Evolutionary conservation across 2,113 vertebrate genomes (phyloP).

Genomic region (Oreotrochilus melanogaster): DNA sequence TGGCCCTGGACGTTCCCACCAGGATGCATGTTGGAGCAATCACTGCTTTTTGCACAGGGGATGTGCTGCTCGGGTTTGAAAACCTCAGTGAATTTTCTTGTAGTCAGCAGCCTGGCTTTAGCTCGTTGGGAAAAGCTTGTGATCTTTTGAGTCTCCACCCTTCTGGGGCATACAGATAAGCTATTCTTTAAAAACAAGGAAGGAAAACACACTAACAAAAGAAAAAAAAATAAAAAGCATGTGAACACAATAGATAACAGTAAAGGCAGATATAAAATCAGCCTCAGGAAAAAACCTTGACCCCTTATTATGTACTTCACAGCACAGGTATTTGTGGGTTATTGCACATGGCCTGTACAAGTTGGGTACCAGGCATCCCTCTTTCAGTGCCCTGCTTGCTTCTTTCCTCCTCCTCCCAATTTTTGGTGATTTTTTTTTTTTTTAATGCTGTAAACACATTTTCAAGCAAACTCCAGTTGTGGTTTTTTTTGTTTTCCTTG

Average conservation of each 20-base stretch:
- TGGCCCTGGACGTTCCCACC: accelerated
- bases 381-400: background rate
- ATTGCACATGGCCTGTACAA: background rate
- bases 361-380: background rate
- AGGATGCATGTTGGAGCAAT: accelerated
- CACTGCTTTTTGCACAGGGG: background rate
- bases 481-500: background rate
- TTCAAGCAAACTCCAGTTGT: background rate
- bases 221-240: background rate
- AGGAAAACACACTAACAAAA: constrained; percentile 70
- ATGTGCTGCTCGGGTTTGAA: background rate
- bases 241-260: constrained; percentile 43
- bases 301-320: background rate
- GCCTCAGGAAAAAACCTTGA: background rate
- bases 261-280: constrained; percentile 58
- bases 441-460: background rate
- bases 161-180: constrained; percentile 57
- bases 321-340: background rate
- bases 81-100: background rate
- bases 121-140: constrained; percentile 16
- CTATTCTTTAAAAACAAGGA: constrained; percentile 31
- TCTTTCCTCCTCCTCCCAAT: background rate
- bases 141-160: constrained; percentile 50
- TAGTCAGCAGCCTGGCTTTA: background rate
- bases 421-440: background rate